Evolutionary conservation across 1,140 invertebrate genomes (phyloP), one percentile per base, ranked within the genome.

Genomic region (Drosophila kurseongensis): DNA sequence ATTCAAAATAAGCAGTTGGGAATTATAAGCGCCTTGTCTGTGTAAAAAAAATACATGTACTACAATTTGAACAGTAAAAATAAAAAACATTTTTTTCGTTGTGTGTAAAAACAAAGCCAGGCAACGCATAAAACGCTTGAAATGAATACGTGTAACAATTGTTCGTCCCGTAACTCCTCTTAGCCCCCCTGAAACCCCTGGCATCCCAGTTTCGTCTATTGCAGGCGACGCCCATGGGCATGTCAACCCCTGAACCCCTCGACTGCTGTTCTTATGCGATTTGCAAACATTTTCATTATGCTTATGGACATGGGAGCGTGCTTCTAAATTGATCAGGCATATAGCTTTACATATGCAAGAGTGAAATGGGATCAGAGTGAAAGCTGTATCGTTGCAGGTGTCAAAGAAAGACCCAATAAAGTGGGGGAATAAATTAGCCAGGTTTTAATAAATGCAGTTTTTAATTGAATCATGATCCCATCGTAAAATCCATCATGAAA

Each of bases 111-210:
- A 8, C 13, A 29, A 50, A 14, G 47, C 65, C 83, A 52, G 63
- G 68, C 68, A 89, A 71, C 84, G 84, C 84, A 89, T 88, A 88
- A 83, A 88, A 84, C 77, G 80, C 85, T 89, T 88, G 84, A 89
- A 89, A 88, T 89, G 84, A 89, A 89, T 84, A 84, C 84, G 80
- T 89, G 76, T 75, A 68, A 57, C 62, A 67, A 72, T 76, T 82
- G 72, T 78, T 48, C 32, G 47, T n/a, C 35, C 61, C 41, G 14
- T 16, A 29, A n/a, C 47, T 9, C 13, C 47, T 8, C 47, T 32
- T 8, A 29, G 48, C 18, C 16, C 44, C 27, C n/a, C 40, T 7
- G 1, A 6, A 6, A 7, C 5, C 41, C 29, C 35, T 23, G 18
- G 35, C 29, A 6, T 12, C 16, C 10, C 32, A 36, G 23, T 4